Percentiles rank a stretch among this genome's conserved stretches.
Conservation (phyloP, 2,888 invertebrate species). For the Limnephilus rhombicus region DNA sequence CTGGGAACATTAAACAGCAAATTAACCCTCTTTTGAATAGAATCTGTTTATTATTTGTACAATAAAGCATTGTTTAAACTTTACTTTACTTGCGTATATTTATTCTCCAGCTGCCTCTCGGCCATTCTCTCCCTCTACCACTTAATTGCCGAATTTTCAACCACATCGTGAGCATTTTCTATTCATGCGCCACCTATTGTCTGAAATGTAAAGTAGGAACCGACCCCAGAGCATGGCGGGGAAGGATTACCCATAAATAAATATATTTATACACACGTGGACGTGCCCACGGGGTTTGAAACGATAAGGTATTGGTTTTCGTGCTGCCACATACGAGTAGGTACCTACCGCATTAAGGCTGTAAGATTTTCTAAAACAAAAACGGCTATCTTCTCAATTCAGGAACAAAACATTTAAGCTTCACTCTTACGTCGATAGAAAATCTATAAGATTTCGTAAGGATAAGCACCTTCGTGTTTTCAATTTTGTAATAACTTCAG, state of each 20-base stretch:
- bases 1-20: not conserved
- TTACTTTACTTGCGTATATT: not conserved
- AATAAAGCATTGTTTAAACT: not conserved
- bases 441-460: not conserved
- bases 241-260: constrained; percentile 51
- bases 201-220: constrained; percentile 53
- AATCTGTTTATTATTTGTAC: not conserved
- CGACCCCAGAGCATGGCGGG: constrained; percentile 38
- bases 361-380: constrained; percentile 10
- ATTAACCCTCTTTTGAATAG: not conserved
- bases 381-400: constrained; percentile 11
- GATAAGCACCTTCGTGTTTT: not conserved
- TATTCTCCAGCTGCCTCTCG: not conserved
- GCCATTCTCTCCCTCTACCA: not conserved
- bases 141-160: constrained; percentile 1
- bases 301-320: constrained; percentile 52
- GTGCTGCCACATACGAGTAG: constrained; percentile 20
- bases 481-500: not conserved
- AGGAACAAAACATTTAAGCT: constrained; percentile 2
- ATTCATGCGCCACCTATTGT: constrained; percentile 48
- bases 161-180: constrained; percentile 15
- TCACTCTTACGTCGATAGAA: not conserved
- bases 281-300: constrained; percentile 46
- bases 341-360: not conserved
- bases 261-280: constrained; percentile 49